These are phyloP conservation scores for Aphidius colemani DNA, from an alignment of 2,888 invertebrate species.

Conservation along the genomic window DNA sequence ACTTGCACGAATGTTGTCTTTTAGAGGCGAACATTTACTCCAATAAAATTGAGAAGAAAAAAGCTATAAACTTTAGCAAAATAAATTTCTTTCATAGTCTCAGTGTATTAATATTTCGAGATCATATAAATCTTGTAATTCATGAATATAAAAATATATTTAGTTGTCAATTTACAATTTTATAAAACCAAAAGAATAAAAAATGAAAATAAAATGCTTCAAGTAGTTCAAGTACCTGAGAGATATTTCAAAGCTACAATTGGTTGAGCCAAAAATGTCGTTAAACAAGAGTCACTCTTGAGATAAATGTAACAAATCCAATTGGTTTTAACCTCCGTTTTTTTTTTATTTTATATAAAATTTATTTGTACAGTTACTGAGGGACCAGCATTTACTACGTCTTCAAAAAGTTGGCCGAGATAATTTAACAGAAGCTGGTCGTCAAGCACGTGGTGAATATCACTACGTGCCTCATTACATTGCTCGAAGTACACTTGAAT, in stretches of 20 bases:
- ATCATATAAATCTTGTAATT: not conserved
- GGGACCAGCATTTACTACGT: constrained; percentile 62
- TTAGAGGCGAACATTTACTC: no score
- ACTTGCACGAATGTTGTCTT: no score
- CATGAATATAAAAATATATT: not conserved
- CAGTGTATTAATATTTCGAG: not conserved
- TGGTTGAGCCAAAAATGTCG: not conserved
- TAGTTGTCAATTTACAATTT: not conserved
- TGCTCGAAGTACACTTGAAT: constrained; percentile 64
- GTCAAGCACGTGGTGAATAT: constrained; percentile 66
- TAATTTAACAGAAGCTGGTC: constrained; percentile 66
- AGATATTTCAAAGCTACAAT: constrained; percentile 12
- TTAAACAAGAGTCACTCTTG: constrained; percentile 12
- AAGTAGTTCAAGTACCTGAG: not conserved
- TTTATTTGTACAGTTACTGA: constrained; percentile 59
- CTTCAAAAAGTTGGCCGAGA: constrained; percentile 63
- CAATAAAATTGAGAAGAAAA: no score
- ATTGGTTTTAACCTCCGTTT: constrained; percentile 6
- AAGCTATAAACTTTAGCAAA: not conserved
- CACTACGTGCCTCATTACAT: constrained; percentile 67
- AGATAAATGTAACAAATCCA: constrained; percentile 18
- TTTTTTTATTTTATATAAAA: constrained; percentile 22
- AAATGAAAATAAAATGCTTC: constrained; percentile 2
- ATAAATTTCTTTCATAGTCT: not conserved
- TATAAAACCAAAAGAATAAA: constrained; percentile 7